Evolutionary conservation across 92 coral and sea anemone genomes (phyloP).

Genomic region (Pocillopora grandis): DNA sequence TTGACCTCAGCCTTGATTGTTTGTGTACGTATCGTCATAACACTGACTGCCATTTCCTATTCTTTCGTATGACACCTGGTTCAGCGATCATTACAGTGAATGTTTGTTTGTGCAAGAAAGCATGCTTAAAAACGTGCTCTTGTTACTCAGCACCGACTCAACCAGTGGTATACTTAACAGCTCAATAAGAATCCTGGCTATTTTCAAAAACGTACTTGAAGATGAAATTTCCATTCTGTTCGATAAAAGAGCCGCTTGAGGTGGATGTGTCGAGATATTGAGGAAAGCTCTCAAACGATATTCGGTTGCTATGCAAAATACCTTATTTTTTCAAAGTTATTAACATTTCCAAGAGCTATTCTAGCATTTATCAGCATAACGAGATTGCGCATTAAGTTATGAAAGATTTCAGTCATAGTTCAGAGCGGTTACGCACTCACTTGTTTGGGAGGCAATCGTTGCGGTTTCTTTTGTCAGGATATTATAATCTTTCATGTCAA

Average conservation of each 20-base stretch:
- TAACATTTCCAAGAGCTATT: not conserved
- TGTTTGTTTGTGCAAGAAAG: conserved; percentile 41
- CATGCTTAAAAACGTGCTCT: conserved; percentile 19
- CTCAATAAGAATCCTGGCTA: not conserved
- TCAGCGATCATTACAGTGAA: conserved; percentile 1
- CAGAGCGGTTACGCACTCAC: not conserved
- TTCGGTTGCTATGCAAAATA: conserved; percentile 2
- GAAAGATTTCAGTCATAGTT: not conserved
- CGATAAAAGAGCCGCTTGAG: not conserved
- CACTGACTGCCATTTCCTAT: conserved; percentile 3
- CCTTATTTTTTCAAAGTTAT: not conserved
- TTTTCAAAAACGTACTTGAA: not conserved
- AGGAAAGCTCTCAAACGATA: not conserved
- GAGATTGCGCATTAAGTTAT: no score
- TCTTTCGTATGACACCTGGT: conserved; percentile 23
- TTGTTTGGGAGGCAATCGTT: not conserved
- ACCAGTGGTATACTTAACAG: not conserved
- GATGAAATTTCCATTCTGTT: not conserved
- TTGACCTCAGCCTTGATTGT: not conserved
- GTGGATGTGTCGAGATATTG: not conserved
- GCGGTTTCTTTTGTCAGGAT: not conserved
- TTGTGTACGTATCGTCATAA: not conserved
- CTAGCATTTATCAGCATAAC: not conserved
- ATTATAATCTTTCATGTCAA: not conserved
- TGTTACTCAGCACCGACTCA: not conserved